Conservation (phyloP, 2,113 vertebrate genomes). For the Cottus gobio region DNA sequence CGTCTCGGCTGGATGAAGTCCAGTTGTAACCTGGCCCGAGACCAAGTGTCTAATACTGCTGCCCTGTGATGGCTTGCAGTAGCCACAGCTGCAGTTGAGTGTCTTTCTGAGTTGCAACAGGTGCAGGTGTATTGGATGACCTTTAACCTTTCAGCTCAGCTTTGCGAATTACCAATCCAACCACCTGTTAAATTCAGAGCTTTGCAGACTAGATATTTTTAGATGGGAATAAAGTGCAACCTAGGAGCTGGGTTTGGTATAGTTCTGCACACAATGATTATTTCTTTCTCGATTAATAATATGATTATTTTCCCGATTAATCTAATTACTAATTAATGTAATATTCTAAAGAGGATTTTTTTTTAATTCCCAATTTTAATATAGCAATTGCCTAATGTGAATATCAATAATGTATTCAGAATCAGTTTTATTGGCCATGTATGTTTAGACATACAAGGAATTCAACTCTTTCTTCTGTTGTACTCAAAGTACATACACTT, state of each 20-base stretch:
- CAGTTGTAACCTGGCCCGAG: constrained; percentile 21
- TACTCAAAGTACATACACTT: no score
- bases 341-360: no score
- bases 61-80: constrained; percentile 19
- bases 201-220: constrained; percentile 46
- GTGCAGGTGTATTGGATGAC: constrained; percentile 61
- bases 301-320: no score
- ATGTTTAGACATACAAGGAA: no score
- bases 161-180: constrained; percentile 21
- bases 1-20: constrained; percentile 31
- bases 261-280: neutral
- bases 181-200: constrained; percentile 60
- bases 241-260: constrained; percentile 1
- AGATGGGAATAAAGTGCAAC: constrained; percentile 33
- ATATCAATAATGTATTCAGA: no score
- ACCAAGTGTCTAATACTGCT: constrained; percentile 1
- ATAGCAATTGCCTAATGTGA: no score
- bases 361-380: no score
- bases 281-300: neutral
- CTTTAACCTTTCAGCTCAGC: constrained; percentile 57
- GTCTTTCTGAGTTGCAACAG: constrained; percentile 57
- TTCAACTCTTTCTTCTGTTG: no score
- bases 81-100: constrained; percentile 61
- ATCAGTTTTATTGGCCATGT: no score
- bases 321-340: no score